Conservation (phyloP, 2,113 vertebrate genomes). For the Colistium nudipinnis region DNA sequence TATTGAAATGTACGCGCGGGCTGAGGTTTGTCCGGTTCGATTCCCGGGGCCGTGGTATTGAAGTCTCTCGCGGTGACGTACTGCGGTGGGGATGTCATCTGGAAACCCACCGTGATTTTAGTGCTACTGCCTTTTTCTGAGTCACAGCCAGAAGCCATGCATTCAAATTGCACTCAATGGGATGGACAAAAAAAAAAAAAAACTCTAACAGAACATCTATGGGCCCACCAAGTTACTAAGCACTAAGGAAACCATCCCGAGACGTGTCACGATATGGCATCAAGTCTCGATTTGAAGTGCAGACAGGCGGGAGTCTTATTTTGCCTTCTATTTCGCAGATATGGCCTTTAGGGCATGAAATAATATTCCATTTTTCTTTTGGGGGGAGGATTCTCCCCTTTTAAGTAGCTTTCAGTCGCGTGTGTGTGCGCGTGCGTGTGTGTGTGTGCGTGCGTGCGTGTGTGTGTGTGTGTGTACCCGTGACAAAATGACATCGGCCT, state of each 20-base stretch:
- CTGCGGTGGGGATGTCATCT: conserved; percentile 20
- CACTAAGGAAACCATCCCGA: conserved; percentile 9
- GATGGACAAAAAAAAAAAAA: no score
- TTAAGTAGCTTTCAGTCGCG: conserved; percentile 4
- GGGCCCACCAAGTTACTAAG: conserved; percentile 15
- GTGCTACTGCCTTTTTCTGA: conserved; percentile 18
- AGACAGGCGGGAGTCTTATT: not conserved
- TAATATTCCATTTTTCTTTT: not conserved
- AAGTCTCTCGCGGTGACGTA: not conserved
- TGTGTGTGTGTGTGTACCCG: not conserved
- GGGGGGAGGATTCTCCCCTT: not conserved
- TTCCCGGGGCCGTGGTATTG: not conserved
- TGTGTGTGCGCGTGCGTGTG: not conserved
- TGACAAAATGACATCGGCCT: conserved; percentile 53
- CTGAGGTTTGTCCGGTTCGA: not conserved
- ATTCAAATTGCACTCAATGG: conserved; percentile 19
- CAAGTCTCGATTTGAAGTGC: conserved; percentile 5
- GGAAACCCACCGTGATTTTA: conserved; percentile 4
- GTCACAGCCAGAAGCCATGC: conserved; percentile 43
- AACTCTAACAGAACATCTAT: conserved; percentile 23
- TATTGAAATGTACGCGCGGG: not conserved
- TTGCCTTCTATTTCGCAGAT: no score
- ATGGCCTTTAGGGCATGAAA: conserved; percentile 4
- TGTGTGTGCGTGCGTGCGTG: not conserved
- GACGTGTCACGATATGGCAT: conserved; percentile 3